Percentiles rank a stretch among this genome's conserved stretches.
These are phyloP conservation scores for Syrrhaptes paradoxus DNA, from an alignment of 2,113 vertebrate genomes.

Conservation along the genomic window DNA sequence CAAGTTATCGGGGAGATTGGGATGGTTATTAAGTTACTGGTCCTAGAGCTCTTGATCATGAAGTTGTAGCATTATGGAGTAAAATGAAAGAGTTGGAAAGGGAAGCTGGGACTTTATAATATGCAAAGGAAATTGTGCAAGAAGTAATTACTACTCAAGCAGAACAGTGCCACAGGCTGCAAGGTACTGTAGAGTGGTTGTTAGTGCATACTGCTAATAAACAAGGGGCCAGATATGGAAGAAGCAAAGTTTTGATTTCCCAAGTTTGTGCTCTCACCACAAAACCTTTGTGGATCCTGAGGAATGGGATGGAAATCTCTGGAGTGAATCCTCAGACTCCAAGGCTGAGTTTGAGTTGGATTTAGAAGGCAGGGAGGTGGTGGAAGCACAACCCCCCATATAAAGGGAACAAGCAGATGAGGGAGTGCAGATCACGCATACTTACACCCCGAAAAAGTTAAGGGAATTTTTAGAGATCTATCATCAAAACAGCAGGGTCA, in stretches of 20 bases:
- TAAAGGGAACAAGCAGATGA: neutral
- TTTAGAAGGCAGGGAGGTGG: neutral
- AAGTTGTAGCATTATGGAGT: neutral
- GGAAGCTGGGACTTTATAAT: neutral
- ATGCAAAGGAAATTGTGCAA: neutral
- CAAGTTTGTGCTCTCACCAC: neutral
- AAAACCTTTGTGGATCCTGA: neutral
- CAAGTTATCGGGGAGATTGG: no score
- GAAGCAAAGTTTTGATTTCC: neutral
- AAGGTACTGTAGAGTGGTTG: neutral
- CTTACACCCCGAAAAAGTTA: no score
- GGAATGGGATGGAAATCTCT: neutral
- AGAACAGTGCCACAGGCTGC: neutral
- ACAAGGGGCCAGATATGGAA: neutral
- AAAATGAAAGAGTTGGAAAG: neutral
- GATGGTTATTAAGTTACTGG: neutral
- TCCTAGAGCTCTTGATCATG: neutral
- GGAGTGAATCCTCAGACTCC: neutral
- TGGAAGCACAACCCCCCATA: neutral
- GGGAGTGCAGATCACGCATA: no score
- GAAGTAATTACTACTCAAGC: neutral
- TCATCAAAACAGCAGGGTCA: neutral
- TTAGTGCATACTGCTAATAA: neutral
- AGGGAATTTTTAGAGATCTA: no score
- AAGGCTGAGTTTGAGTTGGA: neutral